These are phyloP conservation scores for Dugesia japonica DNA, from an alignment of 2,888 invertebrate genomes.

Conservation along the genomic window DNA sequence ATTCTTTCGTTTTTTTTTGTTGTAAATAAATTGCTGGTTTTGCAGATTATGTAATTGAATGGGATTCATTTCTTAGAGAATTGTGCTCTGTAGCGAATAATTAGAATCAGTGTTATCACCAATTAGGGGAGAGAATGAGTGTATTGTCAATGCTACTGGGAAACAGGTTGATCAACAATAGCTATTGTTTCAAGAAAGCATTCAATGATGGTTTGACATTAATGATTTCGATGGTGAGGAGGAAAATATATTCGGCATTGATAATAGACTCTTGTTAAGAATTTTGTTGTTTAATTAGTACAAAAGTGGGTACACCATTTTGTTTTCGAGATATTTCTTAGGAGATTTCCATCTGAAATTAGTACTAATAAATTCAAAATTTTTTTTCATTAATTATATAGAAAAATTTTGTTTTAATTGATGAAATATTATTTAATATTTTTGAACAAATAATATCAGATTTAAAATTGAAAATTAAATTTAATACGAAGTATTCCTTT, in stretches of 20 bases:
- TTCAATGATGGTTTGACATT: neutral
- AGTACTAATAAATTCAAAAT: no score
- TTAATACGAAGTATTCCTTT: no score
- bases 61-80: neutral
- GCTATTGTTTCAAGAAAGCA: neutral
- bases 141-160: neutral
- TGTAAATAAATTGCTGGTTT: neutral
- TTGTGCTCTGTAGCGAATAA: neutral
- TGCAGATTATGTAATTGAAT: neutral
- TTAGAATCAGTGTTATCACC: neutral
- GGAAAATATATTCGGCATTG: constrained; percentile 2
- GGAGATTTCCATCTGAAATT: no score
- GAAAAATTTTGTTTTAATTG: no score
- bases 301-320: no score
- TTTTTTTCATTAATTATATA: no score
- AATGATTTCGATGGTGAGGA: neutral
- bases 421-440: no score
- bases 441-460: no score
- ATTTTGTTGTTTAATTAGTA: constrained; percentile 3
- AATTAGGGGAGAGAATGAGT: neutral
- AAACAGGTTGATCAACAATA: constrained; percentile 16
- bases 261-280: constrained; percentile 4
- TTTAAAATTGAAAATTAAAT: no score
- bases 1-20: neutral
- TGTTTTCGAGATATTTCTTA: no score